phyloP scores from a whole-genome alignment of 2,113 vertebrate genomes.

The Leuciscus idus region DNA sequence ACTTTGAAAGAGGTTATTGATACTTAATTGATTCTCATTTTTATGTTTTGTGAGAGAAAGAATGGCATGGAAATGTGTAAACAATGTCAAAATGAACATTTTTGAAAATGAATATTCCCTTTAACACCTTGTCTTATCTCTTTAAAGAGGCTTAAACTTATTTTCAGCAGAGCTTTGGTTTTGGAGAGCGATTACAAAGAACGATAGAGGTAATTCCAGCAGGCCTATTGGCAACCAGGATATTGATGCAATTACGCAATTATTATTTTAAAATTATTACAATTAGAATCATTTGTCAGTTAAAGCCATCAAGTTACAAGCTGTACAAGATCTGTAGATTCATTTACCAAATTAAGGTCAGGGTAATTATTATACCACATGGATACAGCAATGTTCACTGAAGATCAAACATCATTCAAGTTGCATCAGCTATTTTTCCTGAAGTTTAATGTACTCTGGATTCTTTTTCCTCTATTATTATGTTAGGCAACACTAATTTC shows the following conservation, averaged over 20 bases:
- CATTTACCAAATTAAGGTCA: neutral
- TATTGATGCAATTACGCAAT: neutral
- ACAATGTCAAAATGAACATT: neutral
- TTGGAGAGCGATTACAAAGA: neutral
- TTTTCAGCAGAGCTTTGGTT: neutral
- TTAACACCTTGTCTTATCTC: neutral
- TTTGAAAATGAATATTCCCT: neutral
- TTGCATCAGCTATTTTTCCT: constrained; percentile 5
- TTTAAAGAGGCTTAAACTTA: neutral
- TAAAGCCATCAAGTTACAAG: neutral
- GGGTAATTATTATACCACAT: neutral
- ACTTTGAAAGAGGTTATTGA: neutral
- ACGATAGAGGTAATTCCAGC: neutral
- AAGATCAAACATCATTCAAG: neutral
- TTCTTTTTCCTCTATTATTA: neutral
- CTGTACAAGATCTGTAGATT: neutral
- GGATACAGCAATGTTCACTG: neutral
- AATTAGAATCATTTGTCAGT: neutral
- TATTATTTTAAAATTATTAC: neutral
- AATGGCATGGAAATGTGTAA: neutral
- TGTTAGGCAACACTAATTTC: constrained; percentile 19
- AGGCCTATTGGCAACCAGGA: neutral
- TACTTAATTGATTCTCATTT: neutral
- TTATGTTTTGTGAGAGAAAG: neutral
- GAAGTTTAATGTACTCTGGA: neutral